phyloP scores from a whole-genome alignment of 2,113 vertebrate genomes.

The Chaetodon auriga region DNA sequence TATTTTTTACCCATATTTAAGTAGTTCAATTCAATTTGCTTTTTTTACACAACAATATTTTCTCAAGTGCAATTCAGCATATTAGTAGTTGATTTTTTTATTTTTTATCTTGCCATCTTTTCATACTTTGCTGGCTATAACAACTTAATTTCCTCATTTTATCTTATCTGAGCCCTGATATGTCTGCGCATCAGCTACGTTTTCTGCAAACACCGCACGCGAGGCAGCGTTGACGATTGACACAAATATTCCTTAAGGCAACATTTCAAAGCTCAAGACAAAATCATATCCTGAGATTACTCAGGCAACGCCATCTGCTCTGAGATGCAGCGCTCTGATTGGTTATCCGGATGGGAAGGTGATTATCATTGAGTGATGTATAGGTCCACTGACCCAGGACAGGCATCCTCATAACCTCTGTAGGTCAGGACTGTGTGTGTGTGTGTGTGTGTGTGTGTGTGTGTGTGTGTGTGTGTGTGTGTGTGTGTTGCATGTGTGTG shows the following conservation, averaged over 20 bases:
- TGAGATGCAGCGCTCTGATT: slow-evolving; percentile 53
- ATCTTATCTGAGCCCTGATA: background rate
- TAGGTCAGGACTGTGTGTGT: slow-evolving; percentile 39
- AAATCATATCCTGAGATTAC: slow-evolving; percentile 58
- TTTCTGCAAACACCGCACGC: slow-evolving; percentile 15
- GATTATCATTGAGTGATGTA: slow-evolving; percentile 49
- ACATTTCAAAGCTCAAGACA: slow-evolving; percentile 37
- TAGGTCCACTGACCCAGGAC: slow-evolving; percentile 41
- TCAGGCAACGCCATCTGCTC: slow-evolving; percentile 61
- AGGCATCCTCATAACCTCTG: slow-evolving; percentile 30
- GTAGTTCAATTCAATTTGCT: no score
- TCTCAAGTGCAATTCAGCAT: no score
- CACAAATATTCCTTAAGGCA: slow-evolving; percentile 37
- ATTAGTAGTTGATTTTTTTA: no score
- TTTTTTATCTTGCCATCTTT: no score
- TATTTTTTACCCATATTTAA: no score
- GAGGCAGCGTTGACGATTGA: background rate
- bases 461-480: slow-evolving; percentile 23
- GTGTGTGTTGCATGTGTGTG: slow-evolving; percentile 5
- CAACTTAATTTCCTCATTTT: no score
- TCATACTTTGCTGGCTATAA: no score
- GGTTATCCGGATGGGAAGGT: slow-evolving; percentile 37
- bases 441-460: slow-evolving; percentile 8
- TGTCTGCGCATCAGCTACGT: background rate
- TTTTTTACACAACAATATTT: no score